phyloP scores from a whole-genome alignment of 2,113 vertebrate genomes.

The Trochalopteron elliotii region DNA sequence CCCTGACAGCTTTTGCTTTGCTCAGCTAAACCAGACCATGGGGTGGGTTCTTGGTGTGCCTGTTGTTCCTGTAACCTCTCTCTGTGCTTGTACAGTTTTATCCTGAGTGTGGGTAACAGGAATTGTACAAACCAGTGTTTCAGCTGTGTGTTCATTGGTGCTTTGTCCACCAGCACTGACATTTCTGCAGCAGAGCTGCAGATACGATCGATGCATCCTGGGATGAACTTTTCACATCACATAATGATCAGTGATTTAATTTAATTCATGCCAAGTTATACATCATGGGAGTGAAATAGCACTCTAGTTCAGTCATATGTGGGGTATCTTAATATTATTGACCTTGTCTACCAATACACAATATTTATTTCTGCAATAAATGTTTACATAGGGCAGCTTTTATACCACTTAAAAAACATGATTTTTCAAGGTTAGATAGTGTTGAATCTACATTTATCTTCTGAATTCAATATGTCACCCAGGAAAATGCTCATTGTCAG shows the following conservation, averaged over 20 bases:
- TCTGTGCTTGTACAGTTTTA: background rate
- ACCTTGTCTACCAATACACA: background rate
- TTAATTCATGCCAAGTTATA: background rate
- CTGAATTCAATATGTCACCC: background rate
- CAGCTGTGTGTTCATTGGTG: background rate
- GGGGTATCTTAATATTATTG: background rate
- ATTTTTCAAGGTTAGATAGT: background rate
- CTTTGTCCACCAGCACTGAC: background rate
- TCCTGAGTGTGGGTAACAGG: background rate
- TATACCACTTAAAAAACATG: background rate
- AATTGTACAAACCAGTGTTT: background rate
- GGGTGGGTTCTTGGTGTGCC: background rate
- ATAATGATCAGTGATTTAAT: background rate
- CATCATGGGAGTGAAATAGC: background rate
- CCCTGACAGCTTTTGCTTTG: background rate
- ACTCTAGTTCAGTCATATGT: background rate
- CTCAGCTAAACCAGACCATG: background rate
- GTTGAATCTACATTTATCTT: background rate
- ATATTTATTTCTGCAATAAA: background rate
- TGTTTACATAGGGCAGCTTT: background rate
- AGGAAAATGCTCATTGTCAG: background rate
- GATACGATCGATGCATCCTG: rapidly evolving
- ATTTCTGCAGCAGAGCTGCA: background rate
- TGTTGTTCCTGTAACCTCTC: background rate
- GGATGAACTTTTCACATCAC: background rate